Conservation (phyloP, 2,888 invertebrate species). For the Dione juno region DNA sequence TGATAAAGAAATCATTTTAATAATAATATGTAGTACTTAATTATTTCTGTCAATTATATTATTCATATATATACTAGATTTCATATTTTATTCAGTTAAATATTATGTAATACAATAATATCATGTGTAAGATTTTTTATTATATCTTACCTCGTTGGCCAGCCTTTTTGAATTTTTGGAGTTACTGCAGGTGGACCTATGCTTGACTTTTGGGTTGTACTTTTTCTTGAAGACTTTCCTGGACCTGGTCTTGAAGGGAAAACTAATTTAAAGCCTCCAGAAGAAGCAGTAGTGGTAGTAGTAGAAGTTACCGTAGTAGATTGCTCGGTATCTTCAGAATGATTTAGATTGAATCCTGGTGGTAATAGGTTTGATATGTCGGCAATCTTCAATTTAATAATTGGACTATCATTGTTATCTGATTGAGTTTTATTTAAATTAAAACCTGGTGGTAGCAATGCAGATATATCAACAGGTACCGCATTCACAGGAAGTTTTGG, state of each 20-base stretch:
- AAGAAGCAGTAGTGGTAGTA: conserved; percentile 41
- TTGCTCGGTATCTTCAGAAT: conserved; percentile 54
- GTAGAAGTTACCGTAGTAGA: conserved; percentile 55
- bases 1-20: neutral
- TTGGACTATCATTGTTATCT: conserved; percentile 50
- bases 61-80: no score
- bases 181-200: conserved; percentile 75
- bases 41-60: no score
- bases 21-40: no score
- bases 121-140: no score
- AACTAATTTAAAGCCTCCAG: conserved; percentile 86
- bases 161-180: conserved; percentile 92
- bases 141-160: conserved; percentile 89
- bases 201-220: conserved; percentile 83
- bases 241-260: conserved; percentile 92
- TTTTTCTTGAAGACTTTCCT: conserved; percentile 83
- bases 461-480: conserved; percentile 79
- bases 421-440: conserved; percentile 67
- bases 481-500: conserved; percentile 58
- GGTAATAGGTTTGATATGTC: conserved; percentile 86
- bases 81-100: no score
- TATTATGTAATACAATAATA: no score
- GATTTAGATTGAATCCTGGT: conserved; percentile 81
- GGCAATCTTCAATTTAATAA: conserved; percentile 63
- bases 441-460: conserved; percentile 86